Conservation (phyloP, 2,888 invertebrate species). For the Bombylius discolor region DNA sequence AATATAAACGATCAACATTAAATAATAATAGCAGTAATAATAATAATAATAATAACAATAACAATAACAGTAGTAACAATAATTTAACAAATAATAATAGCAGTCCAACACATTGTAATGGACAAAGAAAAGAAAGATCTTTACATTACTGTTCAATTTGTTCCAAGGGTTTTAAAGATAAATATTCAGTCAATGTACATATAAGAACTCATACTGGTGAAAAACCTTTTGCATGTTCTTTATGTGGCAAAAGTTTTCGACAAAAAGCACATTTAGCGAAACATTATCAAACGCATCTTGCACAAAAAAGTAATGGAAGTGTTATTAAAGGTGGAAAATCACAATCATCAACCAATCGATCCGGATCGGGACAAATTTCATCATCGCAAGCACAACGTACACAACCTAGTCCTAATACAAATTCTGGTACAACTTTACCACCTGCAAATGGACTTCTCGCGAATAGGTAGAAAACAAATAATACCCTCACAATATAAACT, state of each 20-base stretch:
- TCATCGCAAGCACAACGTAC: background rate
- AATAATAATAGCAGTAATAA: constrained; percentile 38
- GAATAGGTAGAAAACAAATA: constrained; percentile 27
- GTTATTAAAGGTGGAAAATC: constrained; percentile 43
- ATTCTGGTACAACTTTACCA: constrained; percentile 22
- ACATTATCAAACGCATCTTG: constrained; percentile 85
- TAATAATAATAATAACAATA: constrained; percentile 22
- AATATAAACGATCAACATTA: constrained; percentile 51
- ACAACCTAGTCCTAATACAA: constrained; percentile 1
- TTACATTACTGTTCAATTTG: constrained; percentile 88
- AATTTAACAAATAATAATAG: constrained; percentile 28
- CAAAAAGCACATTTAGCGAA: constrained; percentile 87
- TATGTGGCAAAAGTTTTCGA: constrained; percentile 86
- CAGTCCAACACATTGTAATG: constrained; percentile 42
- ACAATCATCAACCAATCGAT: constrained; percentile 9
- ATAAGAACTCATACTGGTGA: constrained; percentile 96
- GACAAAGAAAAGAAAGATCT: constrained; percentile 73
- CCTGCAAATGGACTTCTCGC: constrained; percentile 32
- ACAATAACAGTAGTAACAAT: constrained; percentile 20
- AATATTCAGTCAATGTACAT: constrained; percentile 96
- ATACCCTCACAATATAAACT: too few species aligned
- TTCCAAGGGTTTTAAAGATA: constrained; percentile 87
- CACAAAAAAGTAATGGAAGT: constrained; percentile 61
- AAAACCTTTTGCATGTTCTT: constrained; percentile 88
- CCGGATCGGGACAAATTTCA: background rate